A percentile compares a stretch with the other conserved stretches of the same genome.
Conservation (phyloP, 2,113 vertebrate species). For the cattle (Bos taurus) region DNA sequence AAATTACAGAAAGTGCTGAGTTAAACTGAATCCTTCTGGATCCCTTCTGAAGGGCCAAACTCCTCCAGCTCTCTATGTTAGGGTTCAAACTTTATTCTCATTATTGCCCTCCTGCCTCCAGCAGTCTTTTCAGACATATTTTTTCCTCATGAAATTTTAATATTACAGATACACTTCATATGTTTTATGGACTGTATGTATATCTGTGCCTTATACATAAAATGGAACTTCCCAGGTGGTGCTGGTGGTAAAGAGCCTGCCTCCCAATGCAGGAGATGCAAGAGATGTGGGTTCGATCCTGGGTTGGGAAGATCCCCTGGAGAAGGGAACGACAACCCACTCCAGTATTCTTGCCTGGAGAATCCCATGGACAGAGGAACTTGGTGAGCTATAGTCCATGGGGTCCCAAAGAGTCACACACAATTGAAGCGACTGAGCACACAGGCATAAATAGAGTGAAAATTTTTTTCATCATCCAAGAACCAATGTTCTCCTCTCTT, state of each 20-base stretch:
- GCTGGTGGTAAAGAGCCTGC: neutral
- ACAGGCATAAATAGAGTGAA: neutral
- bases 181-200: neutral
- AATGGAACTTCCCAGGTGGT: neutral
- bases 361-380: neutral
- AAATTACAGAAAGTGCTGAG: neutral
- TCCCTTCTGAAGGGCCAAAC: neutral
- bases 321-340: neutral
- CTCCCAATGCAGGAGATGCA: neutral
- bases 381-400: neutral
- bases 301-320: neutral
- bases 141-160: neutral
- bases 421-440: neutral
- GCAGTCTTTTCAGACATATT: neutral
- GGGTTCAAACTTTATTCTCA: neutral
- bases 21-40: neutral
- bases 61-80: neutral
- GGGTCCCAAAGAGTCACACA: neutral
- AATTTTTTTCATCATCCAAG: neutral
- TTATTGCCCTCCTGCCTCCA: neutral
- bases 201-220: neutral
- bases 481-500: neutral
- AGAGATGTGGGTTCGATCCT: neutral
- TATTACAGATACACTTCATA: neutral
- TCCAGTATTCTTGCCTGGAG: neutral